A percentile compares a stretch with the other conserved stretches of the same genome.
Evolutionary conservation across 2,888 invertebrate species (phyloP).

Genomic region (Machimus rusticus): DNA sequence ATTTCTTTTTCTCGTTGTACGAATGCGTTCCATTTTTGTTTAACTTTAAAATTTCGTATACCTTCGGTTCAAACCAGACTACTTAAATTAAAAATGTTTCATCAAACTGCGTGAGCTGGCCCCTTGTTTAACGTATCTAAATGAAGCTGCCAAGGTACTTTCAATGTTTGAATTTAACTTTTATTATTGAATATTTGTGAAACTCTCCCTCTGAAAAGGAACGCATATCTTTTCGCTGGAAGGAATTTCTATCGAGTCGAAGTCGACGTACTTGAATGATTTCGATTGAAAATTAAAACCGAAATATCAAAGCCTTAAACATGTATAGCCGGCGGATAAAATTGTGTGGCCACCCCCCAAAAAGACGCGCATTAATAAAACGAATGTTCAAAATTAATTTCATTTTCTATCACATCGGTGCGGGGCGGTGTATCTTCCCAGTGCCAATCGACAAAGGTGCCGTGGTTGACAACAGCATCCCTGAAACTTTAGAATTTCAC

Average conservation of each 20-base stretch:
- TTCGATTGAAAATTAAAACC: conserved; percentile 47
- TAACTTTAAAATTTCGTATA: too few relatives aligned
- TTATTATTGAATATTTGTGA: neutral
- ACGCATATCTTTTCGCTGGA: neutral
- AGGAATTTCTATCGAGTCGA: neutral
- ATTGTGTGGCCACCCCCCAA: conserved; percentile 16
- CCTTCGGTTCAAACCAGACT: too few relatives aligned
- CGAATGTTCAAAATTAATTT: conserved; percentile 48
- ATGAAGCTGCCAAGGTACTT: neutral
- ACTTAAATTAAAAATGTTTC: too few relatives aligned
- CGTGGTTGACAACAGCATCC: neutral
- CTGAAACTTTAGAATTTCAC: neutral
- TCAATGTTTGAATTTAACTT: neutral
- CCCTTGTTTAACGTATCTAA: neutral
- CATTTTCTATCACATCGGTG: conserved; percentile 16
- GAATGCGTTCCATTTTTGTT: too few relatives aligned
- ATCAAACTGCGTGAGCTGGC: neutral
- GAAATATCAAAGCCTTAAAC: conserved; percentile 47
- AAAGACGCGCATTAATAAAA: conserved; percentile 46
- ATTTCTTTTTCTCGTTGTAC: too few relatives aligned
- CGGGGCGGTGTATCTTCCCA: neutral
- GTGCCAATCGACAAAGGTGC: neutral
- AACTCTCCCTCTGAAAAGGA: neutral
- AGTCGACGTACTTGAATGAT: conserved; percentile 38
- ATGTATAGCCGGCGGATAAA: conserved; percentile 2